Evolutionary conservation across 2,888 invertebrate genomes (phyloP), one percentile per base, ranked within the genome.

Genomic region (Agonum fuliginosum): DNA sequence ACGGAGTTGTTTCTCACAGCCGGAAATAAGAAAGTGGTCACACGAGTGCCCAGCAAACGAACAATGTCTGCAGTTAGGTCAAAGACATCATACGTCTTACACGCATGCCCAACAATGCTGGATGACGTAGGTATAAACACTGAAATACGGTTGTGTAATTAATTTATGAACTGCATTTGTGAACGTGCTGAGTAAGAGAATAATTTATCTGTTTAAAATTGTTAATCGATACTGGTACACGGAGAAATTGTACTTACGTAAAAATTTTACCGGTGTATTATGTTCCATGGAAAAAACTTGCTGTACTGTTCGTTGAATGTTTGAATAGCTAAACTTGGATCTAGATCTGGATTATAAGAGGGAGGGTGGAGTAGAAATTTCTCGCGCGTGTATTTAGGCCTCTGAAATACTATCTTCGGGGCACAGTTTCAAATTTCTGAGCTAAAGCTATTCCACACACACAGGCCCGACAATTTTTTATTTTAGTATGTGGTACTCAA

Each of bases 11-110:
- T 54, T 75, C 62, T 30, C 43, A 75, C 14, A 46, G 43, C 43
- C 74, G 74, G 74, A 75, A 65, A 65, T 62, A 22, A 75, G 74
- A 75, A 75, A 75, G 74, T 75, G 48, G 74, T 46, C 74, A 65
- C 19, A 37, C 74, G 20, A 75, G 65, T n/a, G 27, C 12, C 65
- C 22, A 19, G 58, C 41, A 58, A 34, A n/a, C 65, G 37, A 19
- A 72, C 41, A 58, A 34, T 73, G 58, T 58, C 54, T 41, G 27
- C 37, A 10, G 48, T 71, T 20, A 34, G 27, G 30, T 51, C 27
- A 51, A 54, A 34, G 48, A 24, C 37, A 71, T 51, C 34, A n/a
- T 48, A 34, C 30, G 14, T 41, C 12, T 14, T 51, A 19, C 24
- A 54, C 54, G 71, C 37, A 71, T 71, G 71, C 48, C 34, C n/a